Evolutionary conservation across 2,113 vertebrate species (phyloP).

Genomic region (Syrrhaptes paradoxus): DNA sequence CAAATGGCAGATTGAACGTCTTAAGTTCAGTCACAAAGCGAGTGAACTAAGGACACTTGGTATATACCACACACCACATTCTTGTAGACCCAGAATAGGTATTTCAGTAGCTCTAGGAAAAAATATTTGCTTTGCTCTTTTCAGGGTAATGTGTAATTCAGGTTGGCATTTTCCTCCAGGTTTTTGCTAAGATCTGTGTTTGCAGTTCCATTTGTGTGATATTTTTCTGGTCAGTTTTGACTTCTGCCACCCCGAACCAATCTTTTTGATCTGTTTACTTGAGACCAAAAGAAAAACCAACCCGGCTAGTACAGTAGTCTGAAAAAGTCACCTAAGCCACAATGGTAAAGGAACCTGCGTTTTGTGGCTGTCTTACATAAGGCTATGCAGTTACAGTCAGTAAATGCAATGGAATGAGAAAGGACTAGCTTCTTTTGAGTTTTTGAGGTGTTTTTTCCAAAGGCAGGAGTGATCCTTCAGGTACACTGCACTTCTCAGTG

Average conservation of each 20-base stretch:
- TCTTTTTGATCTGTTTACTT: neutral
- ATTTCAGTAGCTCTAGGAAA: neutral
- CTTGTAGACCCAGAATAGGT: neutral
- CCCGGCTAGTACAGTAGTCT: neutral
- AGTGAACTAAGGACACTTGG: neutral
- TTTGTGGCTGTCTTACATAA: neutral
- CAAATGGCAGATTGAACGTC: neutral
- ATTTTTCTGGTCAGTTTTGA: constrained; percentile 12
- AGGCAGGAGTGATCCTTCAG: neutral
- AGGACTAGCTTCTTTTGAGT: neutral
- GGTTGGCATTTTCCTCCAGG: constrained; percentile 8
- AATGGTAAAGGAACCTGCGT: neutral
- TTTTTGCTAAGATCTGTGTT: neutral
- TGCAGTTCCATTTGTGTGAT: neutral
- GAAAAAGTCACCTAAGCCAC: neutral
- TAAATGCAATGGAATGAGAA: neutral
- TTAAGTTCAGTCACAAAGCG: neutral
- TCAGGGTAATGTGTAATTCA: neutral
- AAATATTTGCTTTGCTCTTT: neutral
- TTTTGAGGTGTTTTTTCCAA: neutral
- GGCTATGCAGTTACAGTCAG: neutral
- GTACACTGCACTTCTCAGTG: neutral
- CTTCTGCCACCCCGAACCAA: neutral
- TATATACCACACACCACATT: neutral
- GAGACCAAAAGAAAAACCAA: neutral